phyloP scores from a whole-genome alignment of 1,140 invertebrate genomes.

The Paracyclopina nana region DNA sequence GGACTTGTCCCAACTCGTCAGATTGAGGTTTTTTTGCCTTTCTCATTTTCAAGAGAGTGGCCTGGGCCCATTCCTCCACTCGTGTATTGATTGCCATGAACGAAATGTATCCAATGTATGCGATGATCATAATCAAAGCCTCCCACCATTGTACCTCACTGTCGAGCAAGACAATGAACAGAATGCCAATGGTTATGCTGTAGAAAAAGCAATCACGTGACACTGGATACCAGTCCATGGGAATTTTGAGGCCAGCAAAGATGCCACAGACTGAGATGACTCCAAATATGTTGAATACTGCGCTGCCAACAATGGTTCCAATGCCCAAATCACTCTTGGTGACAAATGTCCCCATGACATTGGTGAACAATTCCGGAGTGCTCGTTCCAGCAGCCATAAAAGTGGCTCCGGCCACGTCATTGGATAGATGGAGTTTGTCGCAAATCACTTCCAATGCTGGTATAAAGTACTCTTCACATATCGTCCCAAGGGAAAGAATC shows the following conservation, averaged over 20 bases:
- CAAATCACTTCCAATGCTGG: conserved; percentile 22
- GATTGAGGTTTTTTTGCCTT: no score
- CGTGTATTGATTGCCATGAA: conserved; percentile 20
- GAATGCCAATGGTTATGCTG: conserved; percentile 26
- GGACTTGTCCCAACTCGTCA: no score
- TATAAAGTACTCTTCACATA: conserved; percentile 23
- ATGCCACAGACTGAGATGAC: conserved; percentile 29
- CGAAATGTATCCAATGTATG: conserved; percentile 20
- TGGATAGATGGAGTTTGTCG: conserved; percentile 23
- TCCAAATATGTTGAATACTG: conserved; percentile 32
- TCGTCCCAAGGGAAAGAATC: conserved; percentile 22
- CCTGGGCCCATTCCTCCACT: conserved; percentile 16
- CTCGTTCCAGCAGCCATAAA: conserved; percentile 29
- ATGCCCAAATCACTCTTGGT: conserved; percentile 29
- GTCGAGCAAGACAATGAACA: conserved; percentile 28
- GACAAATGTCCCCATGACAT: conserved; percentile 17
- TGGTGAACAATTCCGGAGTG: not conserved
- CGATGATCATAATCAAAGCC: conserved; percentile 19
- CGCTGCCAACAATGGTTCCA: conserved; percentile 31
- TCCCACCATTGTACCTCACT: conserved; percentile 27
- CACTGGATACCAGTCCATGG: conserved; percentile 28
- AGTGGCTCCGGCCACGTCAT: conserved; percentile 32
- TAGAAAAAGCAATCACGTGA: conserved; percentile 29
- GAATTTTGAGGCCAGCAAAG: not conserved
- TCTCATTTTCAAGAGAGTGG: no score